Conservation (phyloP, 2,888 invertebrate genomes). For the Tachina fera region DNA sequence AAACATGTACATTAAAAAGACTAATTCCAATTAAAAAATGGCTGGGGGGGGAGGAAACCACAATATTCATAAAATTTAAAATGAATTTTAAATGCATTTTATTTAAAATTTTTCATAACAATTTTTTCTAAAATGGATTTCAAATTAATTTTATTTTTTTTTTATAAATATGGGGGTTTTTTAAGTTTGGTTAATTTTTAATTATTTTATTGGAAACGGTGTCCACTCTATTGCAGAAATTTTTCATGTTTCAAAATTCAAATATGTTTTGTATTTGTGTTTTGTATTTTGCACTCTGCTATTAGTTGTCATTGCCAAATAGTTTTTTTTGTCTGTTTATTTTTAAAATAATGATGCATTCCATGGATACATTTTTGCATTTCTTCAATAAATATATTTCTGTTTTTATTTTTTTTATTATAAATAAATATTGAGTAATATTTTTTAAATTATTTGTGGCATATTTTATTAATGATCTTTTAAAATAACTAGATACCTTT, state of each 20-base stretch:
- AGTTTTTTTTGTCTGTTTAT: constrained; percentile 40
- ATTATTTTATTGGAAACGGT: too few species aligned
- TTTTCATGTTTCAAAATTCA: constrained; percentile 39
- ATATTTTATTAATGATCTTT: background rate
- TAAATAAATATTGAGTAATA: background rate
- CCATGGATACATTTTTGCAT: constrained; percentile 12
- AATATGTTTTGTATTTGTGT: constrained; percentile 49
- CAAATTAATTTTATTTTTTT: too few species aligned
- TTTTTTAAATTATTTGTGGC: background rate
- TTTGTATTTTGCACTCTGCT: constrained; percentile 5
- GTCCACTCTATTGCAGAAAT: constrained; percentile 7
- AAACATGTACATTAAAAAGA: background rate
- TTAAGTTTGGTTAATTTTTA: too few species aligned
- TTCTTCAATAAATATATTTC: background rate
- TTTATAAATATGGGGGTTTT: too few species aligned
- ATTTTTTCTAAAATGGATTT: too few species aligned
- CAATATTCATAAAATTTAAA: too few species aligned
- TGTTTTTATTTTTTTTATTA: constrained; percentile 2
- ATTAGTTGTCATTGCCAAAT: constrained; percentile 58
- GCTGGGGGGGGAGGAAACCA: too few species aligned
- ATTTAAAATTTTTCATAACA: too few species aligned
- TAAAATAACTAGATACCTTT: background rate
- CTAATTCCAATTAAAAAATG: too few species aligned
- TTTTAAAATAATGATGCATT: constrained; percentile 59
- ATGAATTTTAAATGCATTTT: too few species aligned